phyloP scores from a whole-genome alignment of 2,888 invertebrate genomes.

The Tuta absoluta region DNA sequence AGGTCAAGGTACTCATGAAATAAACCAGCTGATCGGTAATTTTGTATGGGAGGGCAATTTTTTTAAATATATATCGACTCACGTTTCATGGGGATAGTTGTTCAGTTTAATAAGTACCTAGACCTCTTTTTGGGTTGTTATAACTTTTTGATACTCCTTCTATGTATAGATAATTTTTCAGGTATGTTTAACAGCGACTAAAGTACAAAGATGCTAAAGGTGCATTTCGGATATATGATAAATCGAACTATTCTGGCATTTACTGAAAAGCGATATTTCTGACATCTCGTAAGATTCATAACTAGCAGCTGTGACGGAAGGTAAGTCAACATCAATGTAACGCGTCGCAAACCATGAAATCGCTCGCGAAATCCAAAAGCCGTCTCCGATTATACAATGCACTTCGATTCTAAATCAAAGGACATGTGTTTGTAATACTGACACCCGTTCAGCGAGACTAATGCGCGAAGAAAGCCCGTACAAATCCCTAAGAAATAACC shows the following conservation, averaged over 20 bases:
- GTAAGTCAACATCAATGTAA: constrained; percentile 81
- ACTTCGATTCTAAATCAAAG: constrained; percentile 67
- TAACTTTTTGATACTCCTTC: no score
- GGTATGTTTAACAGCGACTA: no score
- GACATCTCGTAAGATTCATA: constrained; percentile 51
- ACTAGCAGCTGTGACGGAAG: constrained; percentile 80
- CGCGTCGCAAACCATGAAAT: constrained; percentile 74
- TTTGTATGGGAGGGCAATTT: no score
- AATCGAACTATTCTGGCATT: constrained; percentile 27
- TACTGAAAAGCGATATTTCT: constrained; percentile 29
- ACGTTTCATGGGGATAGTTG: no score
- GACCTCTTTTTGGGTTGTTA: no score
- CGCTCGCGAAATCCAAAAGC: constrained; percentile 75
- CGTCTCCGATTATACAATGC: constrained; percentile 66
- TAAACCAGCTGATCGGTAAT: no score
- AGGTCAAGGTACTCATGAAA: no score
- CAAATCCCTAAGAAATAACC: constrained; percentile 81
- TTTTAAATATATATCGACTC: no score
- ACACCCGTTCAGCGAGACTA: constrained; percentile 77
- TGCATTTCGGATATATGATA: constrained; percentile 3
- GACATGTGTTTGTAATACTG: constrained; percentile 78
- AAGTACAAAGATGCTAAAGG: background rate
- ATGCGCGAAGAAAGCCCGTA: constrained; percentile 80
- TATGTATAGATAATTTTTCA: no score
- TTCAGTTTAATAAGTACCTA: no score